A percentile compares a stretch with the other conserved stretches of the same genome.
Evolutionary conservation across 1,140 invertebrate genomes (phyloP).

Genomic region (Holcopasites calliopsidis): DNA sequence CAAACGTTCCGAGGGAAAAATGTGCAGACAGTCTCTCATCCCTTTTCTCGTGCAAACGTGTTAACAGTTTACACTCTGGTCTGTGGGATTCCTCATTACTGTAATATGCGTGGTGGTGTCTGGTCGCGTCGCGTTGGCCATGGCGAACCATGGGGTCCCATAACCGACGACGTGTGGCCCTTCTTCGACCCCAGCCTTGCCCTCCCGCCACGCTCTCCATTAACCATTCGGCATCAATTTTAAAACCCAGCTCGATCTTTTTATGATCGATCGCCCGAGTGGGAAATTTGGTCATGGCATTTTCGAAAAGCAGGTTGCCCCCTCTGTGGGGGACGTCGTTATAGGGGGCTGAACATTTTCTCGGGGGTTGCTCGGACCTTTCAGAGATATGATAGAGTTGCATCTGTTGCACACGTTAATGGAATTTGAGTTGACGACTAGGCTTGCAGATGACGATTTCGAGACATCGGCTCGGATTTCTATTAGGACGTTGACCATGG

Average conservation of each 20-base stretch:
- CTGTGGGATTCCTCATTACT: background rate
- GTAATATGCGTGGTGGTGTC: background rate
- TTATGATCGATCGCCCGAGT: too few relatives aligned
- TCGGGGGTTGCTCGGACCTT: too few relatives aligned
- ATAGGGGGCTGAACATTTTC: too few relatives aligned
- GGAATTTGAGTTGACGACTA: background rate
- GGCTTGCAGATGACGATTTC: background rate
- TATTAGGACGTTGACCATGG: background rate
- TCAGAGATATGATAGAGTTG: background rate
- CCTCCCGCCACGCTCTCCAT: constrained; percentile 15
- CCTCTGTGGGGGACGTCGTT: too few relatives aligned
- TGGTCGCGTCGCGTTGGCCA: constrained; percentile 29
- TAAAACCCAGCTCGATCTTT: background rate
- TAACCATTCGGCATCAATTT: background rate
- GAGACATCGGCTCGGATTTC: background rate
- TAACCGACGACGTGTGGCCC: background rate
- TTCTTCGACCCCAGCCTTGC: background rate
- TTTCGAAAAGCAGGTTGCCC: too few relatives aligned
- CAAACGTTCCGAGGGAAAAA: background rate
- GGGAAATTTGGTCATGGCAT: too few relatives aligned
- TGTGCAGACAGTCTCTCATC: background rate
- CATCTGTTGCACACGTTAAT: background rate
- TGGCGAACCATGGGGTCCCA: constrained; percentile 21
- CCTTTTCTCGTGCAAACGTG: background rate
- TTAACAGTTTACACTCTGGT: background rate